Percentiles rank a stretch among this genome's conserved stretches.
Evolutionary conservation across 2,113 vertebrate species (phyloP).

Genomic region (Sitta europaea): DNA sequence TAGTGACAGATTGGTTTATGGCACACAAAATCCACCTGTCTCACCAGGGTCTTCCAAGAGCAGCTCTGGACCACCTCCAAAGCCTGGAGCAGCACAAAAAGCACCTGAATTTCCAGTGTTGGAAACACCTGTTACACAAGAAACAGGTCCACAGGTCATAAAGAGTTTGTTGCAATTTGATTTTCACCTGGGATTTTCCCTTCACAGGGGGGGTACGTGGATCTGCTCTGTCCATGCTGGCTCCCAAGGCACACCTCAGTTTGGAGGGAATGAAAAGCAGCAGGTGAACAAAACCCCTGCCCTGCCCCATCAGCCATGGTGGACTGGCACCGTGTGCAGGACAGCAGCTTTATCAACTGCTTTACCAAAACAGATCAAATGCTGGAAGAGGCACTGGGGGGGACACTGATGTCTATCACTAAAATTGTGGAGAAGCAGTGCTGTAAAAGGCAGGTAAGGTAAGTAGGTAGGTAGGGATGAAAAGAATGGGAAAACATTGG

Average conservation of each 20-base stretch:
- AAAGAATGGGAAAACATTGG: not conserved
- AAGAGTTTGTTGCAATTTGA: not conserved
- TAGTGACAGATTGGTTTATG: not conserved
- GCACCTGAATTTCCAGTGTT: not conserved
- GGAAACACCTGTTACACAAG: not conserved
- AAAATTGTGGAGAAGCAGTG: not conserved
- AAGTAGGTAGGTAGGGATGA: not conserved
- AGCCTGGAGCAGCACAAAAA: not conserved
- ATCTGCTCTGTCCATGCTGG: not conserved
- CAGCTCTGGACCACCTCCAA: not conserved
- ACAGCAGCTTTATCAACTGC: not conserved
- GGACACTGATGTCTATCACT: not conserved
- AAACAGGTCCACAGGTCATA: not conserved
- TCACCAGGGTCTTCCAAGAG: not conserved
- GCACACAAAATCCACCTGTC: not conserved
- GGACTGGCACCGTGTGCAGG: not conserved
- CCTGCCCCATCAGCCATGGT: not conserved
- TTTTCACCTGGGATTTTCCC: conserved; percentile 24
- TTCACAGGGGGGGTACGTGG: not conserved
- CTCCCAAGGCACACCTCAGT: not conserved
- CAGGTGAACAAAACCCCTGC: not conserved
- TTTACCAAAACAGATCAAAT: not conserved
- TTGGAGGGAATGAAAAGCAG: not conserved
- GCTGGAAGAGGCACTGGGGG: not conserved
- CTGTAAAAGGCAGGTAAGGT: not conserved